A percentile compares a stretch with the other conserved stretches of the same genome.
Conservation (phyloP, 2,888 invertebrate species). For the Cataglyphis albicans region DNA sequence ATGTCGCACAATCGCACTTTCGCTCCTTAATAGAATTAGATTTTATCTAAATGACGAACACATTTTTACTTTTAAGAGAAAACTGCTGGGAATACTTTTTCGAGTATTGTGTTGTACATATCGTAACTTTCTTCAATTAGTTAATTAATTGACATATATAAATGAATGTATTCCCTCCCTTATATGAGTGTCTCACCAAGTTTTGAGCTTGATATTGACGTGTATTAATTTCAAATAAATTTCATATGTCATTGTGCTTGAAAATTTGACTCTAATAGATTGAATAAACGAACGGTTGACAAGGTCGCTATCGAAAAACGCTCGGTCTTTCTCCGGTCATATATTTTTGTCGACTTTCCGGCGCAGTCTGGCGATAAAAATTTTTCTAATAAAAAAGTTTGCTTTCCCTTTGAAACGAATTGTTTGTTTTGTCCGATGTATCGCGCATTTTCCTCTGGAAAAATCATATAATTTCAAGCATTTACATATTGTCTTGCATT, state of each 20-base stretch:
- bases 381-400: constrained; percentile 19
- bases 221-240: constrained; percentile 46
- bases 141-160: not conserved
- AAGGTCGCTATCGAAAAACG: constrained; percentile 50
- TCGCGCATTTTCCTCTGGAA: constrained; percentile 45
- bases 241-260: constrained; percentile 37
- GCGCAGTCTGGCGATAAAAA: constrained; percentile 12
- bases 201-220: not conserved
- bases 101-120: not conserved
- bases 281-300: constrained; percentile 54
- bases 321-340: not conserved
- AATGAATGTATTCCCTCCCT: not conserved
- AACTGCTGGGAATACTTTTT: not conserved
- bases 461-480: constrained; percentile 57
- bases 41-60: not conserved
- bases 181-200: not conserved
- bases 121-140: not conserved
- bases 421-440: constrained; percentile 16
- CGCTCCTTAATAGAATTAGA: not conserved
- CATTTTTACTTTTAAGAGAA: not conserved
- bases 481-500: constrained; percentile 31
- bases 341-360: constrained; percentile 31
- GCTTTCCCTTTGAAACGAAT: constrained; percentile 31
- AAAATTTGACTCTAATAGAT: constrained; percentile 57
- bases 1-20: not conserved